These are phyloP conservation scores for Lamproptera curius DNA, from an alignment of 2,888 invertebrate species.

Conservation along the genomic window DNA sequence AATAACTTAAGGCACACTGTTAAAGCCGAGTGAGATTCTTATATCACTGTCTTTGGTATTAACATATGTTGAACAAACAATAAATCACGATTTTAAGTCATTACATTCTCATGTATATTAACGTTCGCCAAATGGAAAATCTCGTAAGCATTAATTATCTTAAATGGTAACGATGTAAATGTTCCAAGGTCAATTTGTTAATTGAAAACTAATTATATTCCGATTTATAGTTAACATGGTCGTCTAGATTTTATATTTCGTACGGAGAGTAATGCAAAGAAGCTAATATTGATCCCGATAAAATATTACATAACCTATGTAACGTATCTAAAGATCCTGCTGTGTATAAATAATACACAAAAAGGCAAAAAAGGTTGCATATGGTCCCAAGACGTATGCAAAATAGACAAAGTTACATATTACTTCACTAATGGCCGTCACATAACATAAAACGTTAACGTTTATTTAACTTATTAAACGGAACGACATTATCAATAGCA, in stretches of 20 bases:
- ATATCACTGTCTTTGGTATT: slow-evolving; percentile 14
- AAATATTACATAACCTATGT: too few relatives aligned
- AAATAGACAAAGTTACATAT: neutral
- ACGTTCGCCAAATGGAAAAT: slow-evolving; percentile 11
- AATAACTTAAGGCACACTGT: slow-evolving; percentile 36
- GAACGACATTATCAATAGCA: slow-evolving; percentile 47
- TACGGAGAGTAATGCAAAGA: too few relatives aligned
- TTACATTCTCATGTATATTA: slow-evolving; percentile 12
- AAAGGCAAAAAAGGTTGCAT: too few relatives aligned
- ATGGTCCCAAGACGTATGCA: neutral
- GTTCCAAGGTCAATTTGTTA: slow-evolving; percentile 1
- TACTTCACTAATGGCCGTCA: slow-evolving; percentile 5
- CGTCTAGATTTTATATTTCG: too few relatives aligned
- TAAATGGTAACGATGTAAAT: neutral
- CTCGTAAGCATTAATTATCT: slow-evolving; percentile 4
- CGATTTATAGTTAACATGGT: too few relatives aligned
- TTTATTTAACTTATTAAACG: slow-evolving; percentile 34
- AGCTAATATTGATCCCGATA: too few relatives aligned
- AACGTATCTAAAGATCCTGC: too few relatives aligned
- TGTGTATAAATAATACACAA: too few relatives aligned
- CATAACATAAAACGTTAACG: slow-evolving; percentile 32
- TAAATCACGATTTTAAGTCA: slow-evolving; percentile 15
- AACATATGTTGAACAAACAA: slow-evolving; percentile 14
- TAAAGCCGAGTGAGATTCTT: slow-evolving; percentile 24
- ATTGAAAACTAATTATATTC: too few relatives aligned